phyloP scores from a whole-genome alignment of 1,140 invertebrate genomes.

The Archegozetes longisetosus region DNA sequence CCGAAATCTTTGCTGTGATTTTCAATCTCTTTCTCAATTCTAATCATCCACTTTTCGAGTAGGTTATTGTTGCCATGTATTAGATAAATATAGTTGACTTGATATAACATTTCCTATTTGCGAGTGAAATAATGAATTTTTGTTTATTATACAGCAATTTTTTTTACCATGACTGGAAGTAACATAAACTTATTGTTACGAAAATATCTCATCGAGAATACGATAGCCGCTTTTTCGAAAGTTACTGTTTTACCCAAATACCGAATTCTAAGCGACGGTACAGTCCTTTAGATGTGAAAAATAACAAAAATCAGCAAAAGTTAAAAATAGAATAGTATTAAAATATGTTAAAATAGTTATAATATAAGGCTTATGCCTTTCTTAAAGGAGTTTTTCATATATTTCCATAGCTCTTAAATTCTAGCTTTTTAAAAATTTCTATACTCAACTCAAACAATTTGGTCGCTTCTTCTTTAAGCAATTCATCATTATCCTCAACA shows the following conservation, averaged over 20 bases:
- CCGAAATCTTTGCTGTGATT: background rate
- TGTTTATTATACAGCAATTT: background rate
- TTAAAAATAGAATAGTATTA: background rate
- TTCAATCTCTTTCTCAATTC: constrained; percentile 7
- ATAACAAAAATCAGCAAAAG: background rate
- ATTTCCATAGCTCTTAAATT: no score
- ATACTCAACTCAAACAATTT: constrained; percentile 2
- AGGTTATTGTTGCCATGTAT: background rate
- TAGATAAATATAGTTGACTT: constrained; percentile 12
- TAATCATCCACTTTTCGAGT: constrained; percentile 1
- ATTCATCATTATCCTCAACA: background rate
- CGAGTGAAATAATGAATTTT: background rate
- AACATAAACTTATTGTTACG: constrained; percentile 1
- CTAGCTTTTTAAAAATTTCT: no score
- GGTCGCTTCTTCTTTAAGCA: background rate
- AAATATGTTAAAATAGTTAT: no score
- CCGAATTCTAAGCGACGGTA: constrained; percentile 2
- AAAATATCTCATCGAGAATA: constrained; percentile 4
- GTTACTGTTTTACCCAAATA: constrained; percentile 10
- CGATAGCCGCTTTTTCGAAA: constrained; percentile 10
- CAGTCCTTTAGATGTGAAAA: background rate
- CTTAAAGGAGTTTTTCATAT: no score
- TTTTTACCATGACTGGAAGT: constrained; percentile 5
- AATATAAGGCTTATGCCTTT: no score
- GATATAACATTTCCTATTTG: constrained; percentile 7